Base-by-base conservation (phyloP, 2,888 invertebrate genomes). In the Belgica antarctica region DNA sequence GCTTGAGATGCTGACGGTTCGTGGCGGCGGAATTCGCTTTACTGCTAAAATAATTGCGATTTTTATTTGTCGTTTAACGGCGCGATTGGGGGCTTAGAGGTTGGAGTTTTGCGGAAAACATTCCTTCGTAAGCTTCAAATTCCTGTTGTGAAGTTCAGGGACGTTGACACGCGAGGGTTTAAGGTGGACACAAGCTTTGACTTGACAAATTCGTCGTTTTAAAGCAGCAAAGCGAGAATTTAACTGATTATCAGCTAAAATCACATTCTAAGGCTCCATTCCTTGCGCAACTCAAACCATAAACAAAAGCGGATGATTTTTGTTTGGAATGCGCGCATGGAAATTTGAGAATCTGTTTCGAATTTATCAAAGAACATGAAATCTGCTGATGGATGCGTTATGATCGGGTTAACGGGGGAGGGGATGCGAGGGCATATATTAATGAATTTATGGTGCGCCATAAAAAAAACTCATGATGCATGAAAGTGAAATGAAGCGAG, bases 371-470 rank as follows among this genome's bases (percentile, higher is more conserved):
- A 52, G 22, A 52, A 52, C 19, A 52, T 22, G 52, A 41, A 15
- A 41, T 5, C 41, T 4, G 41, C 17, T 52, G 22, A 52, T 52
- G 52, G 41, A 52, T 52, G 52, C 52, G 22, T 31, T 31, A 31
- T 52, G 12, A 52, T 52, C 31, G 41, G 17, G 22, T n/a, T 17
- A 17, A 22, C n/a, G n/a, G 22, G 1, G 17, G n/a, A 36, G 24
- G 63, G 63, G 41, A 63, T n/a, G n/a, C n/a, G n/a, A n/a, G n/a
- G n/a, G n/a, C n/a, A n/a, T n/a, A n/a, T 25, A 63, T 22, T 63
- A 63, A 63, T 63, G 63, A 63, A 63, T 63, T 63, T 63, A 63
- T 63, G 24, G 36, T 31, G 36, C 19, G 41, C 31, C 24, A 63
- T 36, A 62, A 62, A 36, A 28, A 41, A 17, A 27, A 10, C 52